Evolutionary conservation across 2,113 vertebrate genomes (phyloP), one percentile per base, ranked within the genome.

Genomic region (Turdus rufiventris): DNA sequence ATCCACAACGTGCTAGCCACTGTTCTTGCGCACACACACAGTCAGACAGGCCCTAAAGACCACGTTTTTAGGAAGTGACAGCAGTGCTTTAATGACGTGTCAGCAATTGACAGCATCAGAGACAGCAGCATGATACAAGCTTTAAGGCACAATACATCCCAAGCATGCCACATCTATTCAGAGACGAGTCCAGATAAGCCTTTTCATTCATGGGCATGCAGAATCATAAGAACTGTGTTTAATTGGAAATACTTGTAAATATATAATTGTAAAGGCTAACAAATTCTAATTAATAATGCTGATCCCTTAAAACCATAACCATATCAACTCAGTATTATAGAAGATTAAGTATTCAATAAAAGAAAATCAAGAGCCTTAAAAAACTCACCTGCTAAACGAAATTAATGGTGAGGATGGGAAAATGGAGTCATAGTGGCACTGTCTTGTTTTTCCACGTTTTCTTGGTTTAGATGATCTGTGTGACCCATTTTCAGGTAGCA

Each of bases 31-130:
- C 54, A 26, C 54, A 68, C 45, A 42, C 21, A 24, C 43, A 91
- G 50, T 54, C 80, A 96, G 94, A 91, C 83, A 87, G 65, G 48
- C 89, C 91, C 87, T 40, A 42, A 93, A 75, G 74, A 91, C 45
- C 4, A 5, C 6, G 48, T 45, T 92, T 89, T 63, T 57, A 68
- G 66, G 87, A 81, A 83, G 74, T 58, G 87, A 85, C 75, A 95
- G 91, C 87, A 93, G 87, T 66, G 45, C 33, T 89, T 91, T 95
- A 94, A 85, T 83, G 89, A 89, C 71, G 36, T 5, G 3, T 84
- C 89, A 70, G 80, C 66, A 73, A 89, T 43, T 94, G 88, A 91
- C 70, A 85, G 53, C 81, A 83, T 43, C 58, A 82, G 57, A 75
- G 79, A 85, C 71, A 95, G 14, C 63, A 94, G 71, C 85, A 82